These are phyloP conservation scores for Parauchenoglanis ngamensis DNA, from an alignment of 2,797 vertebrate genomes.

Conservation along the genomic window DNA sequence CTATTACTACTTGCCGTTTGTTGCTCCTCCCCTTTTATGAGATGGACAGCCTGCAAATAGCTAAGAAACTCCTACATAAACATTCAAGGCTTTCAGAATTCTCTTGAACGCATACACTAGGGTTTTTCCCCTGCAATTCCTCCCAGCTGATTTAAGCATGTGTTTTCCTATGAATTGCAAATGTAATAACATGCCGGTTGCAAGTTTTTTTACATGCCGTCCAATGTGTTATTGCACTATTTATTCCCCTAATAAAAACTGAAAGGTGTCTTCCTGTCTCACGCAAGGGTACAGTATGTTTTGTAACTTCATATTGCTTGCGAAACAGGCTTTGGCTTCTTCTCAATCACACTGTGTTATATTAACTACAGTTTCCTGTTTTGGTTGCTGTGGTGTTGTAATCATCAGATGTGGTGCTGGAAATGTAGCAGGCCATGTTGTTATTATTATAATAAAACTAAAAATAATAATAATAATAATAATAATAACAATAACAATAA, in stretches of 20 bases:
- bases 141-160: constrained; percentile 14
- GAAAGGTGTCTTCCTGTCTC: constrained; percentile 43
- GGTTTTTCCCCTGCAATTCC: background rate
- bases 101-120: too few relatives aligned
- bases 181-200: constrained; percentile 18
- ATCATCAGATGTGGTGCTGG: constrained; percentile 62
- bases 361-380: constrained; percentile 80
- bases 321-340: constrained; percentile 65
- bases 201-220: constrained; percentile 64
- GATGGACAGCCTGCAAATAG: background rate
- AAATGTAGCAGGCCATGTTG: constrained; percentile 55
- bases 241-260: constrained; percentile 40
- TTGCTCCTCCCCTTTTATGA: background rate
- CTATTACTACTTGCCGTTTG: background rate
- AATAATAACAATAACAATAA: constrained; percentile 44
- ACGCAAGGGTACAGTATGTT: constrained; percentile 74
- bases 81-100: background rate
- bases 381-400: constrained; percentile 73
- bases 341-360: constrained; percentile 62
- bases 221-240: constrained; percentile 44
- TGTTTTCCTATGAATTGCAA: constrained; percentile 29
- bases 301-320: constrained; percentile 72
- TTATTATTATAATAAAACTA: too few relatives aligned
- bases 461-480: constrained; percentile 61
- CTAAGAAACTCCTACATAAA: background rate